These are phyloP conservation scores for Sphecodes monilicornis DNA, from an alignment of 2,888 invertebrate genomes.

Conservation along the genomic window DNA sequence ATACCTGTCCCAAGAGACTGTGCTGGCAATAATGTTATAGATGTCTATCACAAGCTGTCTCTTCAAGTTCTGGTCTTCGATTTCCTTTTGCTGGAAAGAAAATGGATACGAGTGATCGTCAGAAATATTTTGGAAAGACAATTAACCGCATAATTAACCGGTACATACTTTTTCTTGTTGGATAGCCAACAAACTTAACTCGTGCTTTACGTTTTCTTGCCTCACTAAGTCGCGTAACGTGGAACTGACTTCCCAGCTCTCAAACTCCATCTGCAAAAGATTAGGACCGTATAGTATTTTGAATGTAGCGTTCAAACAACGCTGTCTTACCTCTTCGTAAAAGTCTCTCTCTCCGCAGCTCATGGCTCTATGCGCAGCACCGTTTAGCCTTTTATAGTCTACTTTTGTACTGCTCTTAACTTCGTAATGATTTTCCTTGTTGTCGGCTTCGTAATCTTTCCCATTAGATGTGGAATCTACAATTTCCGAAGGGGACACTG, in stretches of 20 bases:
- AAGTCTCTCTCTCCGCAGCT: constrained; percentile 79
- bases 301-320: not conserved
- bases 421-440: constrained; percentile 39
- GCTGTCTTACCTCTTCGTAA: constrained; percentile 76
- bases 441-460: constrained; percentile 33
- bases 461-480: constrained; percentile 26
- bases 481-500: constrained; percentile 13
- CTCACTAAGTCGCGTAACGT: constrained; percentile 79
- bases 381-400: constrained; percentile 78
- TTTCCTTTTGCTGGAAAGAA: constrained; percentile 78
- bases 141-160: not conserved
- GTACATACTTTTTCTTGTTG: constrained; percentile 80
- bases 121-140: constrained; percentile 48
- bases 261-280: constrained; percentile 78
- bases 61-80: constrained; percentile 81
- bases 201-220: constrained; percentile 80
- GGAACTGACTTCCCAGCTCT: constrained; percentile 80
- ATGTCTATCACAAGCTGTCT: constrained; percentile 81
- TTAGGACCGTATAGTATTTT: not conserved
- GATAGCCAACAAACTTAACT: constrained; percentile 79
- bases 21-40: constrained; percentile 76
- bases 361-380: constrained; percentile 81
- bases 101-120: constrained; percentile 3
- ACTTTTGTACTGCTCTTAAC: constrained; percentile 50
- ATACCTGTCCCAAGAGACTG: constrained; percentile 74